A percentile compares a stretch with the other conserved stretches of the same genome.
Conservation (phyloP, 2,797 vertebrate species). For the Hozukius guyotensis region DNA sequence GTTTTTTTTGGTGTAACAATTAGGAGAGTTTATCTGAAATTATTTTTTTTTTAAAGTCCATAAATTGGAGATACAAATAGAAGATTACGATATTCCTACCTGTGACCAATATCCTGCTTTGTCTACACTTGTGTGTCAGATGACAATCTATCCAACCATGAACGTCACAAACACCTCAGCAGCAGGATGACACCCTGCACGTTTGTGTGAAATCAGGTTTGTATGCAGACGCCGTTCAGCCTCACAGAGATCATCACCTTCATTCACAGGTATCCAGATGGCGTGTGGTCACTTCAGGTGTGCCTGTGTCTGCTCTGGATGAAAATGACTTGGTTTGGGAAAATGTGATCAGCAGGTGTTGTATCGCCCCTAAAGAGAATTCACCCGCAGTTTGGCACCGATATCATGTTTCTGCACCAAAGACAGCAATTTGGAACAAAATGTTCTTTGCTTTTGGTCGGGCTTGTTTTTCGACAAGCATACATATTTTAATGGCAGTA, state of each 20-base stretch:
- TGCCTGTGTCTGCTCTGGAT: constrained; percentile 10
- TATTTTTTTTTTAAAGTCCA: neutral
- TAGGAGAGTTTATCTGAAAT: neutral
- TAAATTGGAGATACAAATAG: neutral
- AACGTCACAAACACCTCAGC: neutral
- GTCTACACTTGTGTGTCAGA: neutral
- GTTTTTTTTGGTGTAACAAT: neutral
- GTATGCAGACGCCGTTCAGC: constrained; percentile 29
- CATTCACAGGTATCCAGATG: constrained; percentile 49
- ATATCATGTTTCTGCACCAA: neutral
- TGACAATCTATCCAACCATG: neutral
- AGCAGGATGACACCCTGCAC: neutral
- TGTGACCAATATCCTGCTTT: neutral
- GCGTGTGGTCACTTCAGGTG: constrained; percentile 12
- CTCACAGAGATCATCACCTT: constrained; percentile 29
- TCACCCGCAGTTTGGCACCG: neutral
- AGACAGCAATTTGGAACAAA: neutral
- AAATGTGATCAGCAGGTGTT: neutral
- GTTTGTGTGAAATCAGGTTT: constrained; percentile 2
- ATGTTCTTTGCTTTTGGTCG: neutral
- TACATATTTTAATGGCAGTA: neutral
- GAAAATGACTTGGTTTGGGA: constrained; percentile 25
- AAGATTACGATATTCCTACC: neutral
- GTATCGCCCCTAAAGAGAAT: neutral
- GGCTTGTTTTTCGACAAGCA: no score